A percentile compares a stretch with the other conserved stretches of the same genome.
Conservation (phyloP, 1,140 invertebrate genomes). For the Drosophila pachea region DNA sequence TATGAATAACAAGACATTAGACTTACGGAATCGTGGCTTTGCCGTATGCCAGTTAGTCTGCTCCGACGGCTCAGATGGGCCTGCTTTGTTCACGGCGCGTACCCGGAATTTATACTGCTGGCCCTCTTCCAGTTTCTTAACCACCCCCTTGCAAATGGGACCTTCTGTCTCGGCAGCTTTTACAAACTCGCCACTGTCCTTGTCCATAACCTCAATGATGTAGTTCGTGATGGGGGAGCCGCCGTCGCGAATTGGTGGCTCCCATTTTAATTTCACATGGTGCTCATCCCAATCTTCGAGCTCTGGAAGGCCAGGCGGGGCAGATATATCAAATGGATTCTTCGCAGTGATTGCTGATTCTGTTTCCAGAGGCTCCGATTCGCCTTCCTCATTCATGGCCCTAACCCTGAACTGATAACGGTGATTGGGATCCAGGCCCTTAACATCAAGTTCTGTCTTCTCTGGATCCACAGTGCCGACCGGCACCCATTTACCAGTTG, state of each 20-base stretch:
- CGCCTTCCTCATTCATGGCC: slow-evolving; percentile 96
- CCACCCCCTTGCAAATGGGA: slow-evolving; percentile 88
- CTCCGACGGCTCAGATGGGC: slow-evolving; percentile 95
- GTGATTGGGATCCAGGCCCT: slow-evolving; percentile 92
- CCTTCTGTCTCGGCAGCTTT: slow-evolving; percentile 88
- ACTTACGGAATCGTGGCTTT: slow-evolving; percentile 93
- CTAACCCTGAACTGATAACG: slow-evolving; percentile 97
- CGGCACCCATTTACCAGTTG: slow-evolving; percentile 92
- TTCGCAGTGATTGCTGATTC: slow-evolving; percentile 93
- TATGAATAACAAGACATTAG: background rate
- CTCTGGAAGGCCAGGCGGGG: slow-evolving; percentile 94
- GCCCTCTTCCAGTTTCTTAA: slow-evolving; percentile 94
- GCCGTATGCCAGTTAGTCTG: slow-evolving; percentile 96
- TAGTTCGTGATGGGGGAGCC: slow-evolving; percentile 98
- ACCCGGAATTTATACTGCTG: slow-evolving; percentile 98
- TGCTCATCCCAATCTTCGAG: slow-evolving; percentile 96
- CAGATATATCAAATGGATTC: slow-evolving; percentile 96
- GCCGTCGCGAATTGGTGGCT: slow-evolving; percentile 95
- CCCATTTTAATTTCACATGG: slow-evolving; percentile 97
- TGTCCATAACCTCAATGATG: slow-evolving; percentile 86
- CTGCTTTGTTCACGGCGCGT: slow-evolving; percentile 96
- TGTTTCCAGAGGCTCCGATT: slow-evolving; percentile 94
- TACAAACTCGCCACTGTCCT: slow-evolving; percentile 82
- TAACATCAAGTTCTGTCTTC: slow-evolving; percentile 91
- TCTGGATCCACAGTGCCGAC: slow-evolving; percentile 92